Base-by-base conservation (phyloP, 2,113 vertebrate genomes). In the Trematomus loennbergii region DNA sequence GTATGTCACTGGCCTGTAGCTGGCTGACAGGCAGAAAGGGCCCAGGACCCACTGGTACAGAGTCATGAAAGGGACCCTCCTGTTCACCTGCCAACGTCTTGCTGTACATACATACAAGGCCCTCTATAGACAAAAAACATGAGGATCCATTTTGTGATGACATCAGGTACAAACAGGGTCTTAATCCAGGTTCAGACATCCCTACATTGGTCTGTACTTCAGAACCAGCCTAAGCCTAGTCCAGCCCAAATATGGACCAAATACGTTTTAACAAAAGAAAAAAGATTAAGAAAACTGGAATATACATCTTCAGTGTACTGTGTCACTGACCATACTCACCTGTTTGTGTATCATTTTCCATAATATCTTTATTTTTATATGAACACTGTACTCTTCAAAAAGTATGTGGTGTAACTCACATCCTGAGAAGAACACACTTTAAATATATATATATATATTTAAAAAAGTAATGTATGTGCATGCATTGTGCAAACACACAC, bases 1-100 rank as follows among this genome's bases (percentile, higher is more conserved):
- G 95, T 95, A 96, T 12, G 94, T 95, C 86, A 96, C 95, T 1
- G 95, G 95, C 70, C 91, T 95, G 88, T 95, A 95, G 89, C 78
- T 73, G 57, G 65, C 63, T 67, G 72, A 55, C 65, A 55, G 40
- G 73, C 72, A 53, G 65, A 64, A 52, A 12, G 17, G 73, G 55
- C 79, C 76, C 75, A 72, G 72, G 69, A 80, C 60, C 69, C 65
- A 55, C 60, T 68, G 59, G 79, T 72, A 75, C 73, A 78, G 65
- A 72, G 76, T 85, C 77, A 72, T 57, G 8, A 66, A 55, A 78
- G 82, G 77, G 81, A 72, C 84, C 83, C 78, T 74, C 73, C 76
- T 87, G 84, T 71, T 75, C 43, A 81, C 80, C 17, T 4, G 62
- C 72, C 66, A 72, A 54, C 75, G 76, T 75, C 74, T 67, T 81